A percentile compares a stretch with the other conserved stretches of the same genome.
These are phyloP conservation scores for Falco columbarius DNA, from an alignment of 2,797 vertebrate species.

Conservation along the genomic window DNA sequence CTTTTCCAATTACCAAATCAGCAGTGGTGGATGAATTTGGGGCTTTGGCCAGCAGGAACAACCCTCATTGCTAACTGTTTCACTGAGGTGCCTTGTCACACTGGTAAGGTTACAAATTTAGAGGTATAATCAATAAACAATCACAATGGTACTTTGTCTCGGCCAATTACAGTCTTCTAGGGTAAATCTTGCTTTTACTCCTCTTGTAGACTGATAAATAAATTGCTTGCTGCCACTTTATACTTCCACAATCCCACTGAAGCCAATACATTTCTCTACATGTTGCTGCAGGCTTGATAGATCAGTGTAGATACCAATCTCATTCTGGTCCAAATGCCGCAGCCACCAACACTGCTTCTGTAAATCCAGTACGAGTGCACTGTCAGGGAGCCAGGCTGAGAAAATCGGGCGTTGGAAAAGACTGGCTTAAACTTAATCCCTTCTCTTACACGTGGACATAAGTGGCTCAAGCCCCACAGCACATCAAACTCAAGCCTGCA, in stretches of 20 bases:
- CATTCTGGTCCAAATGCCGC: background rate
- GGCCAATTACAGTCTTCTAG: background rate
- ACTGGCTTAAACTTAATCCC: background rate
- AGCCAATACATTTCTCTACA: background rate
- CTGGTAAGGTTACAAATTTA: background rate
- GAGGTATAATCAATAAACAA: background rate
- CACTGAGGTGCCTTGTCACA: background rate
- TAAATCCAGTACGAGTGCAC: background rate
- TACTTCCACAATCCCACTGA: background rate
- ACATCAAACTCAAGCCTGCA: background rate
- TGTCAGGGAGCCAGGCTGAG: background rate
- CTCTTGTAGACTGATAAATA: background rate
- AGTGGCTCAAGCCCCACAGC: background rate
- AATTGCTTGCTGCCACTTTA: background rate
- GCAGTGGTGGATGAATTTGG: background rate
- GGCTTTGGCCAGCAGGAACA: background rate
- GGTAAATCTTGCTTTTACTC: background rate
- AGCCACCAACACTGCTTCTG: background rate
- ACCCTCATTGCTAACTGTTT: background rate
- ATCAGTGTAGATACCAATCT: background rate
- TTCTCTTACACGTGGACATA: background rate
- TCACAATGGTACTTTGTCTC: background rate
- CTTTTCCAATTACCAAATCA: background rate
- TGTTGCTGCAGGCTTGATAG: fast-evolving
- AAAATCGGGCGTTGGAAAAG: background rate